Evolutionary conservation across 1,140 invertebrate genomes (phyloP).

Genomic region (Phortica variegata): DNA sequence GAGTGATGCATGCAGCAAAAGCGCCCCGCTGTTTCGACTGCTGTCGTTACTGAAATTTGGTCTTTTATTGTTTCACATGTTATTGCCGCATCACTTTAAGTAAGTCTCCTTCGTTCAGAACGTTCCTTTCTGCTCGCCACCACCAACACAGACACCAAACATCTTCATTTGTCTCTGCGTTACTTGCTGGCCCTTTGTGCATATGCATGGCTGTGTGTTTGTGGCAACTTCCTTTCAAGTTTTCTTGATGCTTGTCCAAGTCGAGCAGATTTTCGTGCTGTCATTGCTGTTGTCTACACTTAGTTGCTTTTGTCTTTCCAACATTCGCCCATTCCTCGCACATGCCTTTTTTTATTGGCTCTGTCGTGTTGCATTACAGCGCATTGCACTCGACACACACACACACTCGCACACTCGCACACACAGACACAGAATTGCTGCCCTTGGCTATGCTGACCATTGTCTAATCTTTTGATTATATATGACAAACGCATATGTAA

Average conservation of each 20-base stretch:
- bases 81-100: constrained; percentile 52
- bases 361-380: too few species aligned
- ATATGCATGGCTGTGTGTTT: constrained; percentile 9
- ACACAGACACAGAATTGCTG: background rate
- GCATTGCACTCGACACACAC: too few species aligned
- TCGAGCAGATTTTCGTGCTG: constrained; percentile 31
- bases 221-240: constrained; percentile 27
- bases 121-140: too few species aligned
- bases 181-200: background rate
- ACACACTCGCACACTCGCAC: too few species aligned
- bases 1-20: constrained; percentile 1
- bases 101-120: constrained; percentile 16
- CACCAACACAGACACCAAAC: constrained; percentile 17
- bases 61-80: constrained; percentile 52
- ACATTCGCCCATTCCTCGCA: background rate
- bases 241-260: constrained; percentile 47
- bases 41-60: constrained; percentile 17
- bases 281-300: constrained; percentile 12
- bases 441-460: constrained; percentile 15
- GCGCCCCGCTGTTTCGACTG: constrained; percentile 17
- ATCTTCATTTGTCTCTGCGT: too few species aligned
- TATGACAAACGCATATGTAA: constrained; percentile 43
- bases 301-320: constrained; percentile 26
- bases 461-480: constrained; percentile 52
- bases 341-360: background rate